A percentile compares a stretch with the other conserved stretches of the same genome.
Conservation (phyloP, 2,888 invertebrate species). For the Hartigia nigra region DNA sequence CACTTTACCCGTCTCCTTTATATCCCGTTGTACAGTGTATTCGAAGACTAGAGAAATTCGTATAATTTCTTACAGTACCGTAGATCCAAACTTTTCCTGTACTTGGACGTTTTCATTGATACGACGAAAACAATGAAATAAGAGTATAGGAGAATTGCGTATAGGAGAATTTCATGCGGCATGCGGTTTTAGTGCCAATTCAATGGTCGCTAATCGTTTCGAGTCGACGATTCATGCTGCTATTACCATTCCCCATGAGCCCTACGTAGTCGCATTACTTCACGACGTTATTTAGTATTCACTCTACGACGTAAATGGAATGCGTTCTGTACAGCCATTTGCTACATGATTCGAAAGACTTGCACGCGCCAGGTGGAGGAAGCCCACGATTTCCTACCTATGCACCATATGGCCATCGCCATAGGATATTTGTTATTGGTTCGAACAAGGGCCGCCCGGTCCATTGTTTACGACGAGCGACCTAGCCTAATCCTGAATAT, state of each 20-base stretch:
- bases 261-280: slow-evolving; percentile 31
- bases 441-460: not conserved
- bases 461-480: not conserved
- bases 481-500: not conserved
- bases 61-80: not conserved
- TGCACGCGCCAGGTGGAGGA: slow-evolving; percentile 22
- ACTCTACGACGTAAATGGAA: not conserved
- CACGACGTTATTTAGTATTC: not conserved
- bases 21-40: not conserved
- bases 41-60: not conserved
- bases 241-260: slow-evolving; percentile 44
- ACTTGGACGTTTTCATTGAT: not conserved
- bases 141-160: not conserved
- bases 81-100: not conserved
- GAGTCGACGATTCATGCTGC: slow-evolving; percentile 25
- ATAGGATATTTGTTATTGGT: not conserved
- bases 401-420: slow-evolving; percentile 18
- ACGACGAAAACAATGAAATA: not conserved
- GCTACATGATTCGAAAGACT: slow-evolving; percentile 10
- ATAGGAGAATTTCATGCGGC: not conserved
- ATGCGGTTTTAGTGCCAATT: not conserved
- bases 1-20: not conserved
- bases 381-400: slow-evolving; percentile 8
- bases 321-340: slow-evolving; percentile 16
- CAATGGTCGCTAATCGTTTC: not conserved